Evolutionary conservation across 1,140 invertebrate species (phyloP).

Genomic region (Micrasema minimum): DNA sequence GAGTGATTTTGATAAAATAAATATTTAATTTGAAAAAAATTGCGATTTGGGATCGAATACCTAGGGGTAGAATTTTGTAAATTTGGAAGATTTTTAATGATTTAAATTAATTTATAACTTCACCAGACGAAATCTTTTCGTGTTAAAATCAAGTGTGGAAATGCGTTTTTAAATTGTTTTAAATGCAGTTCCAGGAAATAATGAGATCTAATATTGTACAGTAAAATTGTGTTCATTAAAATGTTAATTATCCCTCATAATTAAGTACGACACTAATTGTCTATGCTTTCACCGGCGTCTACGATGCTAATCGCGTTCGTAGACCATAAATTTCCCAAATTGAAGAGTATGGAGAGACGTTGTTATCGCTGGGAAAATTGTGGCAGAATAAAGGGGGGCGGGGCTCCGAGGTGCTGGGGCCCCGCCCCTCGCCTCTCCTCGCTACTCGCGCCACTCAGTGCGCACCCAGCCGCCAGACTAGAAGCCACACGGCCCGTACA

Average conservation of each 20-base stretch:
- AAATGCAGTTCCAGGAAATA: too few species aligned
- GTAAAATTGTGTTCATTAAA: slow-evolving; percentile 33
- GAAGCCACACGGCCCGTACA: slow-evolving; percentile 26
- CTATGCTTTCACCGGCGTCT: slow-evolving; percentile 34
- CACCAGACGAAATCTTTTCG: too few species aligned
- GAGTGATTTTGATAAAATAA: too few species aligned
- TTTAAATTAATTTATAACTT: too few species aligned
- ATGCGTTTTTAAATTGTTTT: too few species aligned
- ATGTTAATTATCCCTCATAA: slow-evolving; percentile 32
- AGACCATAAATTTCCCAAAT: slow-evolving; percentile 42
- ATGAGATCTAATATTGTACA: slow-evolving; percentile 23
- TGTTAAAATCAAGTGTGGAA: too few species aligned
- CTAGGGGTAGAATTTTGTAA: too few species aligned
- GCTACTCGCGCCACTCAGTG: slow-evolving; percentile 57
- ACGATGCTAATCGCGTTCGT: slow-evolving; percentile 35
- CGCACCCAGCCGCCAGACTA: slow-evolving; percentile 34
- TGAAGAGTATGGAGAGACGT: slow-evolving; percentile 55
- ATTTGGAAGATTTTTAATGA: too few species aligned
- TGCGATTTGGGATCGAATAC: too few species aligned
- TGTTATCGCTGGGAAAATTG: slow-evolving; percentile 43
- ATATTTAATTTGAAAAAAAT: too few species aligned
- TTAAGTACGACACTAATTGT: slow-evolving; percentile 35
- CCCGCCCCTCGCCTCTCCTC: slow-evolving; percentile 54
- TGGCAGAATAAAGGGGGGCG: slow-evolving; percentile 57
- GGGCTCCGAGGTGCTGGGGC: slow-evolving; percentile 57